A percentile compares a stretch with the other conserved stretches of the same genome.
Conservation (phyloP, 2,888 invertebrate species). For the Petrophora chlorosata region DNA sequence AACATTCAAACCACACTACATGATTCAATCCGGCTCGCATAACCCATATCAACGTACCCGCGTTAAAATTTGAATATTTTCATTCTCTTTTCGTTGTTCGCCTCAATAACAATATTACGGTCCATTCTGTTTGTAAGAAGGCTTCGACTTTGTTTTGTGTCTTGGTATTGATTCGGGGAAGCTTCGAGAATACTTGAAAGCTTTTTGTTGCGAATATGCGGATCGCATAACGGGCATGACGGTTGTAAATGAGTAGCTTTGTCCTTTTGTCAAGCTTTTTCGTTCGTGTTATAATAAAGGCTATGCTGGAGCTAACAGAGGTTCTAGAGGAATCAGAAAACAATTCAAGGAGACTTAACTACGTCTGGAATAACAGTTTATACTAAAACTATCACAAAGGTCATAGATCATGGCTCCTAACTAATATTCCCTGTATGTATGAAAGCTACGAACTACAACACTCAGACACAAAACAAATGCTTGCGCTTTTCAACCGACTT, state of each 20-base stretch:
- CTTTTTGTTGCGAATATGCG: slow-evolving; percentile 43
- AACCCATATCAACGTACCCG: slow-evolving; percentile 5
- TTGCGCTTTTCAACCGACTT: too few species aligned
- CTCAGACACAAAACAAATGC: too few species aligned
- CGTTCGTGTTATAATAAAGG: neutral
- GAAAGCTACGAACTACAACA: too few species aligned
- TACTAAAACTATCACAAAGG: too few species aligned
- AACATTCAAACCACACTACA: neutral
- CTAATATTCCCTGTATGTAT: too few species aligned
- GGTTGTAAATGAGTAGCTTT: slow-evolving; percentile 26
- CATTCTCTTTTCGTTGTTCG: slow-evolving; percentile 30
- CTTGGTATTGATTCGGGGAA: slow-evolving; percentile 51
- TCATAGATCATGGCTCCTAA: too few species aligned
- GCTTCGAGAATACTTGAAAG: slow-evolving; percentile 49
- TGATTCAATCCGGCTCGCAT: neutral
- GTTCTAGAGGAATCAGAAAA: too few species aligned
- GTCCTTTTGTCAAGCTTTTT: too few species aligned
- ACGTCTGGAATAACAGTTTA: too few species aligned
- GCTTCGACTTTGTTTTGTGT: slow-evolving; percentile 46
- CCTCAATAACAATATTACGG: slow-evolving; percentile 47
- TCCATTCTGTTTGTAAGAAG: slow-evolving; percentile 49
- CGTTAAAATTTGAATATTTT: slow-evolving; percentile 28
- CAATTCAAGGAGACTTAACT: too few species aligned
- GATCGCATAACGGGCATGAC: slow-evolving; percentile 33
- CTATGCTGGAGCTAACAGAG: neutral